Base-by-base conservation (phyloP, 2,888 invertebrate species). In the Drosophila subsilvestris region DNA sequence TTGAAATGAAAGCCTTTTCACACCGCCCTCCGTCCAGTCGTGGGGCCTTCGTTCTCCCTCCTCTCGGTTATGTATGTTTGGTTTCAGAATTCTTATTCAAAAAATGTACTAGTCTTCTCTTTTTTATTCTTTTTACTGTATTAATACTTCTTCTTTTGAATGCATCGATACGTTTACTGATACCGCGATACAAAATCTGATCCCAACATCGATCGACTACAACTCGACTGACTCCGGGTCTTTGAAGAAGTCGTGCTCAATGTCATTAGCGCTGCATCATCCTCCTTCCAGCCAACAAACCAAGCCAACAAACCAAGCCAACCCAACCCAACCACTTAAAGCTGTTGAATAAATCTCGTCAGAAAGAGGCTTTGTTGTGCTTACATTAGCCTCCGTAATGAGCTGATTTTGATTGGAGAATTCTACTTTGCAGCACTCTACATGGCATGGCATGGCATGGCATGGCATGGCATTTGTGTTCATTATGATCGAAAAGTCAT, bases 311-410 rank as follows among this genome's bases (percentile, higher is more conserved):
- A 61, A 53, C 54, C 60, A 59, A 62, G 25, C 25, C n/a, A n/a
- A 45, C 25, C 20, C 42, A 8, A 10, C 8, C 57, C 59, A 60
- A 60, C 57, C 74, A 76, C 85, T 76, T 74, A 75, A 74, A 77
- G 87, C 76, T 74, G 82, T 65, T 82, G 78, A 88, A 89, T 79
- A 88, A 76, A 80, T 75, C 76, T 87, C 62, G 62, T 79, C 86
- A 80, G 83, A 84, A 84, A 84, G 37, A 37, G 76, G 83, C 88
- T 83, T 88, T 88, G 88, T 88, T 88, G 81, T 88, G 88, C 87
- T 88, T 88, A 89, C 88, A 88, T 88, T 88, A 88, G 88, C 88
- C 89, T 88, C 80, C 80, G 87, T 88, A 89, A 88, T 88, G 88
- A 88, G 89, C 83, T 81, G 82, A 74, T 80, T 89, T 86, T 76